Conservation (phyloP, 1,140 invertebrate genomes). For the Apis dorsata region DNA sequence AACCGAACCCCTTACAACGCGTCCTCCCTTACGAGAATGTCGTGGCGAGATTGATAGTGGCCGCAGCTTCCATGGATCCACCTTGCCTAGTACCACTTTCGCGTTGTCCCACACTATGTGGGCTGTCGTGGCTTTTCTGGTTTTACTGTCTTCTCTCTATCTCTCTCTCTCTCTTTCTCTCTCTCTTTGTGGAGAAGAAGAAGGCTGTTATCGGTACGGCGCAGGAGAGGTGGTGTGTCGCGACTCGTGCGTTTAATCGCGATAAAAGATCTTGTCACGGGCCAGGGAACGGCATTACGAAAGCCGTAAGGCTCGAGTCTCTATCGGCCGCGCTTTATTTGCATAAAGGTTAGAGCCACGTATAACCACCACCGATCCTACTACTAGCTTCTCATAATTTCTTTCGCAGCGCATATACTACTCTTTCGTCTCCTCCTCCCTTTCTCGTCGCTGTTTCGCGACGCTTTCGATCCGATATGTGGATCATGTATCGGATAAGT, state of each 20-base stretch:
- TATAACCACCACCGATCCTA: neutral
- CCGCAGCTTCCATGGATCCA: constrained; percentile 13
- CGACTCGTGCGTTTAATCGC: constrained; percentile 72
- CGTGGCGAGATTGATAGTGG: constrained; percentile 72
- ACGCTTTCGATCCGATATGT: constrained; percentile 53
- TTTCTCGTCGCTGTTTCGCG: neutral
- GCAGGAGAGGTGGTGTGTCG: constrained; percentile 72
- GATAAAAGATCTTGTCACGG: constrained; percentile 78
- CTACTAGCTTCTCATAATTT: constrained; percentile 55
- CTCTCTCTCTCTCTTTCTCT: no score
- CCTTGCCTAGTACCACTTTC: constrained; percentile 20
- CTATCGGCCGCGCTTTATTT: constrained; percentile 67
- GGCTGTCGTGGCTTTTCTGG: constrained; percentile 57
- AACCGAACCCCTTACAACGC: constrained; percentile 16
- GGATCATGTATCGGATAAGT: constrained; percentile 59
- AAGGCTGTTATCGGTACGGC: constrained; percentile 69
- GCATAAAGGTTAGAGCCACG: constrained; percentile 64
- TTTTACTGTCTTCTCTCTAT: constrained; percentile 54
- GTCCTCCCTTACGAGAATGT: constrained; percentile 53
- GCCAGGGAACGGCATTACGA: constrained; percentile 71
- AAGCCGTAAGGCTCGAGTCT: constrained; percentile 55
- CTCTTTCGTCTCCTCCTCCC: neutral
- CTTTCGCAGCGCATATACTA: constrained; percentile 24
- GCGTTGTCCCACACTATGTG: constrained; percentile 52
- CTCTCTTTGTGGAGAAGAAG: neutral